Evolutionary conservation across 2,113 vertebrate species (phyloP).

Genomic region (Cyphomyrus discorhynchus): DNA sequence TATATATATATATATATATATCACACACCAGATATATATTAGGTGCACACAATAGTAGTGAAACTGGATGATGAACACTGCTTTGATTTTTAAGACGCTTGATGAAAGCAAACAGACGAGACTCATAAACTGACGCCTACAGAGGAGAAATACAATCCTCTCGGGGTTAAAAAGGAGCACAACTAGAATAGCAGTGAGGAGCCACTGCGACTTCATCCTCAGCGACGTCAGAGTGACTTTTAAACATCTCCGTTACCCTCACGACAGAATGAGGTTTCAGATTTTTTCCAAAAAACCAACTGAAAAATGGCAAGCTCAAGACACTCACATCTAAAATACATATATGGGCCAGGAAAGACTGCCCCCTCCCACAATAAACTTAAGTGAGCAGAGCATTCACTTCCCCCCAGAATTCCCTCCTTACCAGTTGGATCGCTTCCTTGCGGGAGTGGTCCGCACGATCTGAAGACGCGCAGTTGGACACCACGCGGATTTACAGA

Average conservation of each 20-base stretch:
- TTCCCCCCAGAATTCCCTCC: too few species aligned
- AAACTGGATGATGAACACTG: not conserved
- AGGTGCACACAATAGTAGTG: not conserved
- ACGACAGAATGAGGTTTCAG: not conserved
- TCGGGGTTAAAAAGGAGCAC: conserved; percentile 13
- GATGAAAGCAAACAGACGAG: not conserved
- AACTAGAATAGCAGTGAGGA: not conserved
- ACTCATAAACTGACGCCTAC: not conserved
- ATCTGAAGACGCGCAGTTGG: not conserved
- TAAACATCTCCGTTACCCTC: not conserved
- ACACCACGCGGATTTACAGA: not conserved
- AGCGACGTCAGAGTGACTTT: not conserved
- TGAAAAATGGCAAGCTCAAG: not conserved
- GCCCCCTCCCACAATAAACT: not conserved
- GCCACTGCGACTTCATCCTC: not conserved
- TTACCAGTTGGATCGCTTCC: not conserved
- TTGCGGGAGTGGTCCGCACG: not conserved
- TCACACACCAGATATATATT: not conserved
- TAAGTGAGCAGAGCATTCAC: not conserved
- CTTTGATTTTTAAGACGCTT: not conserved
- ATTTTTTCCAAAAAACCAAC: not conserved
- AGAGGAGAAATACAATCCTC: conserved; percentile 2
- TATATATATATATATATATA: too few species aligned
- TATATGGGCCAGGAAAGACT: not conserved
- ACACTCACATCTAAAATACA: not conserved